A percentile compares a stretch with the other conserved stretches of the same genome.
Evolutionary conservation across 2,113 vertebrate genomes (phyloP).

Genomic region (Cichladusa arquata): DNA sequence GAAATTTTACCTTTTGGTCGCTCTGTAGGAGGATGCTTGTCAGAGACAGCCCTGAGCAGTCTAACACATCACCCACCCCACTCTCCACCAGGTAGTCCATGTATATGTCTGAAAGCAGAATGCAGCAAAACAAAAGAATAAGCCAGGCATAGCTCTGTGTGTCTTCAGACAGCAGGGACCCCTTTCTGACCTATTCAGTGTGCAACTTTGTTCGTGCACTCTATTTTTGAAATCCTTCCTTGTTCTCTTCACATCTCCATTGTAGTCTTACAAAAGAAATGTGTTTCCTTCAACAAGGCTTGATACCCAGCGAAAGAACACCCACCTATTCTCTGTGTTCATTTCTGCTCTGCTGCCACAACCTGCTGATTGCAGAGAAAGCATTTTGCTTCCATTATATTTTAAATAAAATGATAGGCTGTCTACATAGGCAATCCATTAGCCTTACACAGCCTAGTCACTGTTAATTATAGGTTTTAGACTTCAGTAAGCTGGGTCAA

Average conservation of each 20-base stretch:
- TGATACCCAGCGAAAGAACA: not conserved
- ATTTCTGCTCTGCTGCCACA: not conserved
- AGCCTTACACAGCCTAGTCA: not conserved
- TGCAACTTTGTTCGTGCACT: not conserved
- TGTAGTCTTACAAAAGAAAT: not conserved
- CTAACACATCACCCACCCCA: not conserved
- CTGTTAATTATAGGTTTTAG: conserved; percentile 28
- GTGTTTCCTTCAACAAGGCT: not conserved
- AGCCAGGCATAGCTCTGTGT: not conserved
- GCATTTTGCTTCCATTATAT: not conserved
- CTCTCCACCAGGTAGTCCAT: not conserved
- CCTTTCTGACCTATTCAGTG: not conserved
- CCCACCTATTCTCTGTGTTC: not conserved
- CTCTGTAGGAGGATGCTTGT: not conserved
- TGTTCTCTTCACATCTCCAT: not conserved
- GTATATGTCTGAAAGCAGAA: not conserved
- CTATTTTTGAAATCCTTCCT: conserved; percentile 1
- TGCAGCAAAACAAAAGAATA: not conserved
- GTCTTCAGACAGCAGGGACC: not conserved
- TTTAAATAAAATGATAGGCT: conserved; percentile 39
- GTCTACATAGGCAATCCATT: conserved; percentile 15
- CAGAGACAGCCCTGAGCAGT: not conserved
- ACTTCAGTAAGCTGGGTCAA: not conserved
- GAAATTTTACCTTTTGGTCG: not conserved
- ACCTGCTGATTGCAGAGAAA: conserved; percentile 3